phyloP scores from a whole-genome alignment of 2,797 vertebrate genomes.

The Poeciliopsis infans region DNA sequence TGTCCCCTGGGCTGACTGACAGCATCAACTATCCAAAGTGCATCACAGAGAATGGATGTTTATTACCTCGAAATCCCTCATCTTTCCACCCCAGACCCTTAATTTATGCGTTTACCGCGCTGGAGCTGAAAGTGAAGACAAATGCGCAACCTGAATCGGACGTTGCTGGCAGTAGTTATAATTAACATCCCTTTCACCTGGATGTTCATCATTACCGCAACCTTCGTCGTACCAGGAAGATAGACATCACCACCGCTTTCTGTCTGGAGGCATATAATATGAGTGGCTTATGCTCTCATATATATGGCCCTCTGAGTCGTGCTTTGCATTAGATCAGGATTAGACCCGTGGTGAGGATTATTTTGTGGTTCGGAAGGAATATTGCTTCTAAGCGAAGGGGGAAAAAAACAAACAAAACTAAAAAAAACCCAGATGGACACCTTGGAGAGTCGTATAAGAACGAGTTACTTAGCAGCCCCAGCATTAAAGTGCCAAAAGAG shows the following conservation, averaged over 20 bases:
- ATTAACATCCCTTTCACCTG: slow-evolving; percentile 28
- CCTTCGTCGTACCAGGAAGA: slow-evolving; percentile 38
- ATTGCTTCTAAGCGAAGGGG: slow-evolving; percentile 9
- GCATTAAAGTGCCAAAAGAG: slow-evolving; percentile 45
- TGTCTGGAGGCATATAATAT: slow-evolving; percentile 53
- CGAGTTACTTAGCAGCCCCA: slow-evolving; percentile 36
- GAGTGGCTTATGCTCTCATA: slow-evolving; percentile 37
- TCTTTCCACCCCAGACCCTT: slow-evolving; percentile 12
- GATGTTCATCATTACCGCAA: slow-evolving; percentile 32
- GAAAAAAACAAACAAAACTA: not conserved
- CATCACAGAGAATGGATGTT: slow-evolving; percentile 24
- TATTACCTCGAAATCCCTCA: slow-evolving; percentile 31
- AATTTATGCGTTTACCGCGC: slow-evolving; percentile 48
- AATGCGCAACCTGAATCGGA: slow-evolving; percentile 9
- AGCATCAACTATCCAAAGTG: slow-evolving; percentile 43
- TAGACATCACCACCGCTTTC: slow-evolving; percentile 37
- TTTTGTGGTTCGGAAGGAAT: slow-evolving; percentile 47
- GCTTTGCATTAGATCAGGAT: slow-evolving; percentile 56
- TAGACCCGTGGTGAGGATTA: slow-evolving; percentile 64
- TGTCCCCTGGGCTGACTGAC: slow-evolving; percentile 42
- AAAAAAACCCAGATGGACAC: not conserved
- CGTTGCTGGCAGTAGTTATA: slow-evolving; percentile 21
- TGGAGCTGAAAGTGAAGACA: slow-evolving; percentile 30
- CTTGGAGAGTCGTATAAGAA: not conserved
- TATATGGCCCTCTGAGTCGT: slow-evolving; percentile 30